Base-by-base conservation (phyloP, 1,140 invertebrate species). In the Calliphora vicina region DNA sequence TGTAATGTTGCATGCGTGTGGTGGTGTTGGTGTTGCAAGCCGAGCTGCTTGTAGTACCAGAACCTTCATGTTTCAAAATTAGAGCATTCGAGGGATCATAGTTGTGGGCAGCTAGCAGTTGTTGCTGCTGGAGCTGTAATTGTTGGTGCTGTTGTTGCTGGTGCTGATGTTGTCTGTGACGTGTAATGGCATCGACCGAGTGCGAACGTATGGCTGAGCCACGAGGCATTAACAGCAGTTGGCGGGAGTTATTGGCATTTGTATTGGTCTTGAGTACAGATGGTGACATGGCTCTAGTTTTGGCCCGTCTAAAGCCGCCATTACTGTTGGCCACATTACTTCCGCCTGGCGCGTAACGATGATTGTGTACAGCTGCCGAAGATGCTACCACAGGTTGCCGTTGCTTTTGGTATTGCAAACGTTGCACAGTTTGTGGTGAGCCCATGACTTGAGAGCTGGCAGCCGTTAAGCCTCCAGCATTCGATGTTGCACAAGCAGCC, bases 1-100 rank as follows among this genome's bases (percentile, higher is more conserved):
- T 89, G 73, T 89, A 89, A 76, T 89, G 89, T 5, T 88, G 74
- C 88, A 89, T 89, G 72, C 88, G 88, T 50, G 85, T 86, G 9
- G 85, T 85, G 43, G 80, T 76, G 1, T 82, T 76, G n/a, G 1
- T 57, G 74, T 26, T 23, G 42, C 23, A 80, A 2, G 82, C 4
- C 5, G 80, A 67, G 45, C 35, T 43, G 27, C 84, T 86, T 0
- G 88, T 85, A 20, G 87, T 87, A 29, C 87, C 87, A 57, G 87
- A 86, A 25, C 88, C 88, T 8, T 89, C 88, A 71, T 89, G 88
- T 73, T 89, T 89, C 15, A 89, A 85, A 67, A 89, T 89, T 1
- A 89, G 82, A n/a, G 83, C 83, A 82, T 86, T 88, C 45, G 86
- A 86, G 50, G 88, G 88, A 85, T 89, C 88, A 35, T 89, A 89